Base-by-base conservation (phyloP, 2,113 vertebrate genomes). In the Sturnus vulgaris region DNA sequence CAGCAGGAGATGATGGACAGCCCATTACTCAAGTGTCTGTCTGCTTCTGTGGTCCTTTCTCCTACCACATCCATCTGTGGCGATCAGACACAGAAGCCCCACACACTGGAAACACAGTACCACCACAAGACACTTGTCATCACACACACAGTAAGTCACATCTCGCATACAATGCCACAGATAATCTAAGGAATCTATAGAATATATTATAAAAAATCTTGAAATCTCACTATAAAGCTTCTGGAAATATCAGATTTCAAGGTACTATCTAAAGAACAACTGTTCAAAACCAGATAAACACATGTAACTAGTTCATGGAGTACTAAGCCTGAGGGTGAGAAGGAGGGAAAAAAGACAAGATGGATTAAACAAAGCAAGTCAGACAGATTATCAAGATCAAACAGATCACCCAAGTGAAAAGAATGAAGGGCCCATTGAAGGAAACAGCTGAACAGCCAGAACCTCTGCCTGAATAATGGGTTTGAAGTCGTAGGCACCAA, bases 331-430 rank as follows among this genome's bases (percentile, higher is more conserved):
- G 1, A 25, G 68, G 76, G 39, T 31, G 14, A 6, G 49, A 21
- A 30, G 21, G 31, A 15, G 22, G n/a, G 14, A 23, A n/a, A 64
- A 59, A 68, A 42, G 30, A 68, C 69, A 66, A 90, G 35, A 81
- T 35, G 28, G 33, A 95, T 90, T 94, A 88, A 90, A 93, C 60
- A 82, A 93, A 92, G 82, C 55, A 92, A 94, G 44, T 88, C 90
- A 76, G 77, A 56, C 33, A 70, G 85, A 92, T 93, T 83, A 95
- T 86, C 82, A 92, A 95, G 88, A 96, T 94, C 93, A 95, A 95
- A 91, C 82, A 82, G 76, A 83, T 93, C 76, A 90, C n/a, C n/a
- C 79, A 93, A 86, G 72, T 81, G 65, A 90, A 93, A 92, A 90
- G 86, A 92, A 94, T 35, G 77, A 93, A 89, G 73, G 37, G 57